Base-by-base conservation (phyloP, 1,140 invertebrate genomes). In the Mizuhopecten yessoensis region DNA sequence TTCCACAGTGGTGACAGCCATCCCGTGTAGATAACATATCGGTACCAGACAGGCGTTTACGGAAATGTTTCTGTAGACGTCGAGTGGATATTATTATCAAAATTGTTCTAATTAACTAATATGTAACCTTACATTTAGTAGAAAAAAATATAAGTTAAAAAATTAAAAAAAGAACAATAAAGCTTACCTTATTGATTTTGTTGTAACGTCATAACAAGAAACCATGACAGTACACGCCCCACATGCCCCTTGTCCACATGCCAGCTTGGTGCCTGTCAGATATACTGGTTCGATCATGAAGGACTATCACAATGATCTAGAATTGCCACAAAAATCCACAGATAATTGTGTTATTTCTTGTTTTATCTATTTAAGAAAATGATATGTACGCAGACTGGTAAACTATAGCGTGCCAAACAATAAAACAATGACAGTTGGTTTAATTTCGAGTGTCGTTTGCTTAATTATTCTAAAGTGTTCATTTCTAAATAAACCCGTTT, bases 151-250 rank as follows among this genome's bases (percentile, higher is more conserved):
- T n/a, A n/a, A n/a, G n/a, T n/a, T n/a, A n/a, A n/a, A n/a, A n/a
- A n/a, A n/a, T n/a, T n/a, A n/a, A n/a, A n/a, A n/a, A n/a, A n/a
- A n/a, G n/a, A n/a, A n/a, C n/a, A n/a, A n/a, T n/a, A n/a, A n/a
- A n/a, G n/a, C 11, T 75, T 90, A 93, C 91, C 87, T 88, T 15
- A 93, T 87, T 89, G 29, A 88, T 34, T 93, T 90, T n/a, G 86
- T 95, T 9, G 97, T 97, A 93, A 97, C 96, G 1, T 89, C 95
- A 95, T n/a, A 97, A 96, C 45, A 98, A 0, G 98, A 99, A 0
- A 99, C 97, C 98, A 99, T 99, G 11, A 99, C 98, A 0, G 98
- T 99, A 94, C 99, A 99, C 0, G 98, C 98, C 0, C 99, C 99
- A 95, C 99, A 99, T 11, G 98, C 99, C 87, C 98, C 99, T 97